These are phyloP conservation scores for Osmoderma eremita DNA, from an alignment of 2,888 invertebrate species.

Conservation along the genomic window DNA sequence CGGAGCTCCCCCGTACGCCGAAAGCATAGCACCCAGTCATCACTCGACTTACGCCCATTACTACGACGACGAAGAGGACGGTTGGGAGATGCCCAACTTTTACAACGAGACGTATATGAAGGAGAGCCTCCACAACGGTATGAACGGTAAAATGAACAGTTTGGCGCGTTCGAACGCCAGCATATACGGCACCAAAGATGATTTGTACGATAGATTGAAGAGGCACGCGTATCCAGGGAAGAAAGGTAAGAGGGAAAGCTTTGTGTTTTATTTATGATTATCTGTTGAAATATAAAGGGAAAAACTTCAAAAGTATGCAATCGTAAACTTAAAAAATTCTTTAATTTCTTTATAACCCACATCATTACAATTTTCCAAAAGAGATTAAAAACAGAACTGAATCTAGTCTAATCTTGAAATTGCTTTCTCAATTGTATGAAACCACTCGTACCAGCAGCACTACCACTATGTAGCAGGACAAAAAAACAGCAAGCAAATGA, in stretches of 20 bases:
- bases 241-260: constrained; percentile 77
- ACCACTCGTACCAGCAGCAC: too few species aligned
- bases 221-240: constrained; percentile 94
- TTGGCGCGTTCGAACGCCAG: constrained; percentile 92
- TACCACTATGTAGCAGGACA: too few species aligned
- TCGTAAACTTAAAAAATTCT: too few species aligned
- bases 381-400: too few species aligned
- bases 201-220: constrained; percentile 93
- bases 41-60: constrained; percentile 96
- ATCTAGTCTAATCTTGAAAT: too few species aligned
- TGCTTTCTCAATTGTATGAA: too few species aligned
- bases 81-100: constrained; percentile 98
- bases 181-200: constrained; percentile 94
- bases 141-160: constrained; percentile 87
- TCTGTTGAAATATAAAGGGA: too few species aligned
- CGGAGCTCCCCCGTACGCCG: constrained; percentile 94
- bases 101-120: constrained; percentile 98
- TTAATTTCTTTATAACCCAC: too few species aligned
- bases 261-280: too few species aligned
- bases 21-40: constrained; percentile 94
- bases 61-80: constrained; percentile 95
- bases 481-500: too few species aligned
- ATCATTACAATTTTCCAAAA: too few species aligned
- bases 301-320: too few species aligned
- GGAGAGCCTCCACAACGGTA: constrained; percentile 85